A percentile compares a stretch with the other conserved stretches of the same genome.
Conservation (phyloP, 35 echinoderm and acorn worm species). For the Ophioderma brevispina region DNA sequence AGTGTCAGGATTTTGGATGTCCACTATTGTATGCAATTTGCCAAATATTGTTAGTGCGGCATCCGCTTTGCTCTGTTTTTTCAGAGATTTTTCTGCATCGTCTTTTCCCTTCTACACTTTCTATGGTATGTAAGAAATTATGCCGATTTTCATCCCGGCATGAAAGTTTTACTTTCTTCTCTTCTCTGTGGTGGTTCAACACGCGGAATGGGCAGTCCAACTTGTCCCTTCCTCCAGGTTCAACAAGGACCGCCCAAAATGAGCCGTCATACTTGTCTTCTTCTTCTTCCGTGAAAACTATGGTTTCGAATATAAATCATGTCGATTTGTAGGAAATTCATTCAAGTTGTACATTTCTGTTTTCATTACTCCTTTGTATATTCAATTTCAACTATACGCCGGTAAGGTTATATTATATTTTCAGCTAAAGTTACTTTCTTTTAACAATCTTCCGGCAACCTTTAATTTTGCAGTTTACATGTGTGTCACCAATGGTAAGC, state of each 20-base stretch:
- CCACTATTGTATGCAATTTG: not conserved
- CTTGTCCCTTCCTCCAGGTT: slow-evolving; percentile 9
- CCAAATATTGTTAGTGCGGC: not conserved
- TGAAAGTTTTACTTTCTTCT: not conserved
- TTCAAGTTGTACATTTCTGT: not conserved
- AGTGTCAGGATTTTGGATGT: not conserved
- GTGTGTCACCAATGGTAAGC: not conserved
- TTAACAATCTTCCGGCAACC: not conserved
- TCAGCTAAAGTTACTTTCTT: slow-evolving; percentile 23
- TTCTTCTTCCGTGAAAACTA: not conserved
- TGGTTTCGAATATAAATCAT: not conserved
- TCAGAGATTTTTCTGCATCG: not conserved
- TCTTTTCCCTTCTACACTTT: not conserved
- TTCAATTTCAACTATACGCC: slow-evolving; percentile 38
- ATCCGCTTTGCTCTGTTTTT: not conserved
- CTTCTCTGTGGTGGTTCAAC: slow-evolving; percentile 20
- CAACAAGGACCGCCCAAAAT: slow-evolving; percentile 36
- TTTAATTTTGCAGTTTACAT: slow-evolving; percentile 11
- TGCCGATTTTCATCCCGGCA: too few species aligned
- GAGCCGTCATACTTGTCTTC: slow-evolving; percentile 24
- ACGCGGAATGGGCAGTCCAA: slow-evolving; percentile 37
- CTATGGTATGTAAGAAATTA: too few species aligned
- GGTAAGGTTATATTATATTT: slow-evolving; percentile 14
- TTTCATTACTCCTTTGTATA: slow-evolving; percentile 5
- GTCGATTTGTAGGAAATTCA: not conserved